These are phyloP conservation scores for Masnerella sp. DNA, from an alignment of 2,888 invertebrate species.

Conservation along the genomic window DNA sequence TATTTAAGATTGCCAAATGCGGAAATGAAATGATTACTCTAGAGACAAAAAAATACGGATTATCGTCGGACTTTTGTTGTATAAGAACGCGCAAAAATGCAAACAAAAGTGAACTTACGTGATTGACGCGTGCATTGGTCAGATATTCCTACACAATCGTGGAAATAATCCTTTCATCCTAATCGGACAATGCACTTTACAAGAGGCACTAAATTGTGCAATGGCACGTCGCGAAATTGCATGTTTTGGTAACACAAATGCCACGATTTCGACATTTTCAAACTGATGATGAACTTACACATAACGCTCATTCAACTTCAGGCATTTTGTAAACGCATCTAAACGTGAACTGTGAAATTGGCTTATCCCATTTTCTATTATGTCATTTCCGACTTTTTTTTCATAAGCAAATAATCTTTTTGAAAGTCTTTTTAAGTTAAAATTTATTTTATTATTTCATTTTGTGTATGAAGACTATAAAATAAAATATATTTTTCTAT, in stretches of 20 bases:
- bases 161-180: slow-evolving; percentile 48
- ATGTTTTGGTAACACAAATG: slow-evolving; percentile 17
- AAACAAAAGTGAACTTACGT: slow-evolving; percentile 39
- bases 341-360: not conserved
- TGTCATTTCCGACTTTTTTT: not conserved
- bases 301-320: not conserved
- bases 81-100: not conserved
- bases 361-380: not conserved
- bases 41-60: too few relatives aligned
- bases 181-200: slow-evolving; percentile 48
- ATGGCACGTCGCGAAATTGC: slow-evolving; percentile 25
- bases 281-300: slow-evolving; percentile 11
- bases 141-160: slow-evolving; percentile 27
- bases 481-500: too few relatives aligned
- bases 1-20: too few relatives aligned
- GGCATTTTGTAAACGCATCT: slow-evolving; percentile 9
- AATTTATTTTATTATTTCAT: too few relatives aligned
- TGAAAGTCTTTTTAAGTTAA: too few relatives aligned
- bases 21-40: too few relatives aligned
- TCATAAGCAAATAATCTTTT: too few relatives aligned
- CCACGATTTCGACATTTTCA: slow-evolving; percentile 31
- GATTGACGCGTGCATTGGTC: slow-evolving; percentile 12
- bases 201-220: slow-evolving; percentile 32
- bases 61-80: too few relatives aligned
- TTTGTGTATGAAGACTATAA: too few relatives aligned